Conservation (phyloP, 2,888 invertebrate species). For the Aphrophora alni region DNA sequence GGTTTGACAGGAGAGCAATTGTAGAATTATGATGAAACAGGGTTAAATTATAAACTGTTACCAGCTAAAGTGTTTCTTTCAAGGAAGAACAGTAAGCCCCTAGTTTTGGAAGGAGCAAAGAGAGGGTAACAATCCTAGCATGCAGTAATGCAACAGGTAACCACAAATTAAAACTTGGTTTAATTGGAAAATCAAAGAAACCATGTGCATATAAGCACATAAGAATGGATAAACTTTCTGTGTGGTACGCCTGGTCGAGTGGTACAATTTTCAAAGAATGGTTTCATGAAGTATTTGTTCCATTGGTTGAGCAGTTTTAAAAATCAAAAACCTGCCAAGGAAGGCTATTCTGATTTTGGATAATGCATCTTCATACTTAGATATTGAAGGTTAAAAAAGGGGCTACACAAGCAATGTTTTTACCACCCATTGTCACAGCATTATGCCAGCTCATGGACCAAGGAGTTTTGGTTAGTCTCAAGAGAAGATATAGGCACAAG, state of each 20-base stretch:
- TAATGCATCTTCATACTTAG: slow-evolving; percentile 18
- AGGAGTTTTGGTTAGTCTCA: neutral
- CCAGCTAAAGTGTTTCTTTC: neutral
- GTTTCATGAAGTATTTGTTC: slow-evolving; percentile 5
- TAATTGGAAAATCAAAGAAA: slow-evolving; percentile 17
- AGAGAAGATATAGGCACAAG: no score
- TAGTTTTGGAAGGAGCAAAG: neutral
- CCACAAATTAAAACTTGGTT: neutral
- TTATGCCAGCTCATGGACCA: slow-evolving; percentile 17
- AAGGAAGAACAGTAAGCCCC: neutral
- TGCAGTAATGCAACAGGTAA: slow-evolving; percentile 22
- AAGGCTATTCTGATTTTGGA: slow-evolving; percentile 18
- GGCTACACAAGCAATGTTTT: neutral
- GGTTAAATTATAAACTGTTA: no score
- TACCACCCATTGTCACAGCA: neutral
- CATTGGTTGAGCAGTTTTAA: neutral
- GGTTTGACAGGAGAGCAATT: no score
- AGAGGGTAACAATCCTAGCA: neutral
- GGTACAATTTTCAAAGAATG: slow-evolving; percentile 3
- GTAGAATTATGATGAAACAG: no score
- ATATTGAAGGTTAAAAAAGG: neutral
- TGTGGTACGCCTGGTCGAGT: slow-evolving; percentile 6
- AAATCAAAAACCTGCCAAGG: slow-evolving; percentile 22
- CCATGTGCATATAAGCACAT: neutral
- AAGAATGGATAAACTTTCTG: neutral